Conservation (phyloP, 92 coral and sea anemone species). For the Paragorgia papillata region DNA sequence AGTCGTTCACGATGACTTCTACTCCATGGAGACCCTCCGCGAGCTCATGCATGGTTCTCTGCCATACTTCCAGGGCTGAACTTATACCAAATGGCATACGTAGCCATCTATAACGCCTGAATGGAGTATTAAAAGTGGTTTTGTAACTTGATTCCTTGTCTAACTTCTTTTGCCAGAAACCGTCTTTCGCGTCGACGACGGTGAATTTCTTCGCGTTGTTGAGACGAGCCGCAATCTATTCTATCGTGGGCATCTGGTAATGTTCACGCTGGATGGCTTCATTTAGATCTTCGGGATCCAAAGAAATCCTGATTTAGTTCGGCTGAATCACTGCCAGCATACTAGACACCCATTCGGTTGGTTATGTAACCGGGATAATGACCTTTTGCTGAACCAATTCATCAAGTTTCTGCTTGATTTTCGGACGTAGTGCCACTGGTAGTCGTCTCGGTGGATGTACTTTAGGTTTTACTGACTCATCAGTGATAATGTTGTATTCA, state of each 20-base stretch:
- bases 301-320: slow-evolving; percentile 16
- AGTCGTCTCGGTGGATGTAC: slow-evolving; percentile 47
- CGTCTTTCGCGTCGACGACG: slow-evolving; percentile 18
- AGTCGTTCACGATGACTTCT: slow-evolving; percentile 67
- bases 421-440: slow-evolving; percentile 46
- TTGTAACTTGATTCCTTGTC: slow-evolving; percentile 50
- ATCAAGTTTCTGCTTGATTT: slow-evolving; percentile 38
- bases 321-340: slow-evolving; percentile 18
- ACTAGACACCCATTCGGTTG: slow-evolving; percentile 25
- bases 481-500: slow-evolving; percentile 42
- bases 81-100: slow-evolving; percentile 31
- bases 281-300: slow-evolving; percentile 20
- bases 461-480: slow-evolving; percentile 44
- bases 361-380: slow-evolving; percentile 39
- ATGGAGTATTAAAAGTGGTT: too few relatives aligned
- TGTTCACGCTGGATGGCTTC: slow-evolving; percentile 12
- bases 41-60: slow-evolving; percentile 27
- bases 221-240: slow-evolving; percentile 3
- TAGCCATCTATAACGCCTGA: slow-evolving; percentile 33
- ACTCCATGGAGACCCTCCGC: slow-evolving; percentile 35
- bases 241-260: slow-evolving; percentile 21
- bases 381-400: slow-evolving; percentile 38
- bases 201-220: slow-evolving; percentile 17
- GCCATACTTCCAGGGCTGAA: slow-evolving; percentile 29
- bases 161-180: slow-evolving; percentile 50